Conservation (phyloP, 2,113 vertebrate genomes). For the Aspidoscelis tigris region DNA sequence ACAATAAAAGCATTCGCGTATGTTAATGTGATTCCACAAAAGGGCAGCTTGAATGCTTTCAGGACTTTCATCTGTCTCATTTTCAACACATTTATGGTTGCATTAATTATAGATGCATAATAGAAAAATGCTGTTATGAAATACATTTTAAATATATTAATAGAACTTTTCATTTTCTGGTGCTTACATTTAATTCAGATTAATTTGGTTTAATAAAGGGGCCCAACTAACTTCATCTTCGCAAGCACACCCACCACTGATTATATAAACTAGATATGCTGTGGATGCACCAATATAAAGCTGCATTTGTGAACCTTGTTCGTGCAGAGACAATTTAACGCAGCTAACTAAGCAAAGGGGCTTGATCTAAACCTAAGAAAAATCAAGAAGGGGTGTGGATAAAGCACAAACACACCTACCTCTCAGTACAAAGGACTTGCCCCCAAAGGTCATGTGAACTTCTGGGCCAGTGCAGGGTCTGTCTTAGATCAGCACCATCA, state of each 20-base stretch:
- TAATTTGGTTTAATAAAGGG: conserved; percentile 46
- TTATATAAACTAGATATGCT: conserved; percentile 43
- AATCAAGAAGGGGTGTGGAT: not conserved
- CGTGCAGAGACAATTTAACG: conserved; percentile 1
- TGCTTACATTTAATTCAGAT: conserved; percentile 61
- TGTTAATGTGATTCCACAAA: conserved; percentile 36
- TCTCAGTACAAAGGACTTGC: no score
- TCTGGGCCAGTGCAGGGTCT: no score
- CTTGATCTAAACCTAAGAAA: not conserved
- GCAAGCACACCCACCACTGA: conserved; percentile 44
- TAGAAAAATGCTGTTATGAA: conserved; percentile 44
- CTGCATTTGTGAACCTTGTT: conserved; percentile 23
- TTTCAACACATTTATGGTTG: conserved; percentile 48
- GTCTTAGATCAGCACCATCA: no score
- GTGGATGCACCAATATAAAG: conserved; percentile 45
- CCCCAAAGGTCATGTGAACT: no score
- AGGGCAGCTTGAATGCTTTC: conserved; percentile 46
- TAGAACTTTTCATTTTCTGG: conserved; percentile 48
- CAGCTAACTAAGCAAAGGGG: not conserved
- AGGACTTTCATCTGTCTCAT: conserved; percentile 36
- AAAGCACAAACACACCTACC: not conserved
- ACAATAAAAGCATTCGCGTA: conserved; percentile 49
- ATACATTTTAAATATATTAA: conserved; percentile 49
- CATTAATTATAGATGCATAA: conserved; percentile 44
- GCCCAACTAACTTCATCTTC: conserved; percentile 37